Base-by-base conservation (phyloP, 2,113 vertebrate species). In the Syngnathoides biaculeatus region DNA sequence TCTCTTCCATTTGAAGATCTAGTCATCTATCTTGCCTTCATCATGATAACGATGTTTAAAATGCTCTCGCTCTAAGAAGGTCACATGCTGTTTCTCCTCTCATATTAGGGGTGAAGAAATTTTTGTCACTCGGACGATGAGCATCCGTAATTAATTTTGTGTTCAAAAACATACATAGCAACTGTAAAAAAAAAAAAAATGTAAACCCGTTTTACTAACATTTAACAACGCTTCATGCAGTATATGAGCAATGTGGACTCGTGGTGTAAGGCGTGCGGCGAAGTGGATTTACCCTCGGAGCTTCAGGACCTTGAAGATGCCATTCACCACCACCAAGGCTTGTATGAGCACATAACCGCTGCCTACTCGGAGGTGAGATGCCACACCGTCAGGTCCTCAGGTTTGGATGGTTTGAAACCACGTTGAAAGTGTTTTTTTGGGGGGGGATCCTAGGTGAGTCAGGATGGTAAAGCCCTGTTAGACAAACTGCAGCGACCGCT, bases 171-270 rank as follows among this genome's bases (percentile, higher is more conserved):
- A 39, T 61, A 48, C 2, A 2, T 15, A n/a, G 42, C 10, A 13
- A 30, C 42, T 13, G 58, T 38, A 35, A 55, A 47, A 17, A 68
- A 63, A 72, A 45, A 7, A 20, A 42, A 43, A 43, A 38, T 8
- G 64, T 60, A 24, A 0, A 14, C 30, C 39, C 27, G 61, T 72
- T 2, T 73, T 53, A 72, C 61, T 67, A 53, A 56, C 66, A 64
- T 63, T n/a, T 77, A 73, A 75, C 74, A 72, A 2, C 3, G 72
- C 52, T 74, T 6, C 45, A 12, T 72, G 66, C 82, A 98, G 97
- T 99, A 99, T 77, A 98, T 99, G 96, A 94, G 93, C 79, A 99
- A 98, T 8, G 95, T 99, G 86, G 97, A 99, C 85, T 93, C 96
- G 0, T 99, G 97, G 97, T 98, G 96, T 68, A 99, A 99, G 85